A percentile compares a stretch with the other conserved stretches of the same genome.
Evolutionary conservation across 2,113 vertebrate species (phyloP).

Genomic region (Sylvia atricapilla): DNA sequence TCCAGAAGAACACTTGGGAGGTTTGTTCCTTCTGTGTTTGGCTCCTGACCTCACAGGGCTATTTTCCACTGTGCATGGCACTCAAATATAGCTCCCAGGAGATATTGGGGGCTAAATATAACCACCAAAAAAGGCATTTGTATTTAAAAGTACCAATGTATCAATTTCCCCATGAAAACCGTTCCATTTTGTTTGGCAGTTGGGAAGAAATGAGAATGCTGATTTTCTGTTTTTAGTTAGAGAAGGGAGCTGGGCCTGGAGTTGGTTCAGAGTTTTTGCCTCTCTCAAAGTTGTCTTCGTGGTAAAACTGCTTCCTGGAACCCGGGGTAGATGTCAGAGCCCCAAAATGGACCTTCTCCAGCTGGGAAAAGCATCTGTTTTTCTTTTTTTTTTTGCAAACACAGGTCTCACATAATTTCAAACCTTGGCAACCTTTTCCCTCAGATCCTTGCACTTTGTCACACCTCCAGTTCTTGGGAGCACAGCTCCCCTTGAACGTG

Average conservation of each 20-base stretch:
- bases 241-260: background rate
- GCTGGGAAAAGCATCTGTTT: background rate
- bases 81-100: background rate
- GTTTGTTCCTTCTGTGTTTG: background rate
- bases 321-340: fast-evolving
- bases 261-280: background rate
- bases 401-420: background rate
- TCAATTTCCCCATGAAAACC: background rate
- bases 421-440: no score
- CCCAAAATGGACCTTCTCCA: background rate
- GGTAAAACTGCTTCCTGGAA: background rate
- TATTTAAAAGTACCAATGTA: background rate
- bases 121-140: background rate
- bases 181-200: background rate
- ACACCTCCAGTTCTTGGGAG: background rate
- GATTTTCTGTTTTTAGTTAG: background rate
- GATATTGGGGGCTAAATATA: background rate
- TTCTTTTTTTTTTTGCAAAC: background rate
- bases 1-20: background rate
- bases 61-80: background rate
- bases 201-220: background rate
- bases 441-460: background rate
- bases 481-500: background rate
- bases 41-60: background rate
- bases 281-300: background rate